phyloP scores from a whole-genome alignment of 1,140 invertebrate species.

The Drosophila carrolli region DNA sequence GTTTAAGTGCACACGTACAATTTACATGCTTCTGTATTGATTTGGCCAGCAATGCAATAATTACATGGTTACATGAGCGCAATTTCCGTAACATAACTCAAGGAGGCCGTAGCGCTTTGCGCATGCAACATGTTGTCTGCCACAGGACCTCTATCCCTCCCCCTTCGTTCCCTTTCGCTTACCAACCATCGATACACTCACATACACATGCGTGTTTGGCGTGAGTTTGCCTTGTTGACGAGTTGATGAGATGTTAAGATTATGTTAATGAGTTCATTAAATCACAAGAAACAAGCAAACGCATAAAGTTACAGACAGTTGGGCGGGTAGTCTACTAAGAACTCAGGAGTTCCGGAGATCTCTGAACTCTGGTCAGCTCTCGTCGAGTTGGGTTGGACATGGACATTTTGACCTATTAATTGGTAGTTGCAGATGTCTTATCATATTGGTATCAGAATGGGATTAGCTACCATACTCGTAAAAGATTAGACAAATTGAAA shows the following conservation, averaged over 20 bases:
- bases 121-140: conserved; percentile 74
- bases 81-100: conserved; percentile 74
- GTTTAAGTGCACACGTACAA: conserved; percentile 3
- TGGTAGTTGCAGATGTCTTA: background rate
- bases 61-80: conserved; percentile 73
- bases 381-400: background rate
- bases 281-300: conserved; percentile 63
- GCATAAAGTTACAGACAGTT: conserved; percentile 38
- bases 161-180: conserved; percentile 14
- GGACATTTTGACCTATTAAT: background rate
- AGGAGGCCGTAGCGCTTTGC: conserved; percentile 16
- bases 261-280: conserved; percentile 83
- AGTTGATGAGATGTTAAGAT: conserved; percentile 81
- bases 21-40: conserved; percentile 55
- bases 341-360: background rate
- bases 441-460: too few relatives aligned
- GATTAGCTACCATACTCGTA: too few relatives aligned
- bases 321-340: conserved; percentile 11
- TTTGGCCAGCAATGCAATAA: conserved; percentile 70
- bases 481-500: too few relatives aligned
- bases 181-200: conserved; percentile 29
- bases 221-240: conserved; percentile 59
- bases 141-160: conserved; percentile 9
- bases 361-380: conserved; percentile 11
- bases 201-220: conserved; percentile 39